These are phyloP conservation scores for Nothocercus nigrocapillus DNA, from an alignment of 2,113 vertebrate species.

Conservation along the genomic window DNA sequence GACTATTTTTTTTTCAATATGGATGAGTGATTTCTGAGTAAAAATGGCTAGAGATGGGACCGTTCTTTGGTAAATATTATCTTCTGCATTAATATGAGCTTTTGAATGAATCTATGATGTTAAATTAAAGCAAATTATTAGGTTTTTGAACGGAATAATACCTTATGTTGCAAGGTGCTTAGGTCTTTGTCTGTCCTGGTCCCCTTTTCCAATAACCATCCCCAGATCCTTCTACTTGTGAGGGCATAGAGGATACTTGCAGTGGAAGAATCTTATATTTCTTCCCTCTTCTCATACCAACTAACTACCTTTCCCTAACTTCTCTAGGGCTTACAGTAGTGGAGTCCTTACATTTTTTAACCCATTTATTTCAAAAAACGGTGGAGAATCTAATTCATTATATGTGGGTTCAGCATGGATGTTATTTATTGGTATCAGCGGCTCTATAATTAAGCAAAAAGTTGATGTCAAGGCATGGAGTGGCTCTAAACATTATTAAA, in stretches of 20 bases:
- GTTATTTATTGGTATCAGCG: conserved; percentile 40
- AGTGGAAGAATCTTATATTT: background rate
- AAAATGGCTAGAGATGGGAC: background rate
- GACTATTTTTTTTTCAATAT: background rate
- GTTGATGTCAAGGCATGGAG: conserved; percentile 59
- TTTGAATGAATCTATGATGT: background rate
- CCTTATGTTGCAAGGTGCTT: background rate
- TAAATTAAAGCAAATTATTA: background rate
- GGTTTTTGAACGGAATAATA: background rate
- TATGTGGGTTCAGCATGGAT: background rate
- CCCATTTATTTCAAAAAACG: background rate
- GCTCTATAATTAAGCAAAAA: conserved; percentile 20
- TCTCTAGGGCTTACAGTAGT: background rate
- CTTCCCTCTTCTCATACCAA: background rate
- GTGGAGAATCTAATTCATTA: background rate
- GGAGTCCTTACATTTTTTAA: background rate
- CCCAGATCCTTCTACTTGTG: background rate
- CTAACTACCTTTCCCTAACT: background rate
- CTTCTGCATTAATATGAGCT: background rate
- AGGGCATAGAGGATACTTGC: background rate
- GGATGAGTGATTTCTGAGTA: background rate
- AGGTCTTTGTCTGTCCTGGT: background rate
- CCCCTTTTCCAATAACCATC: background rate
- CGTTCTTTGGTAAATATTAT: background rate
- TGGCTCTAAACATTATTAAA: conserved; percentile 73